phyloP scores from a whole-genome alignment of 2,113 vertebrate species.

The Vidua macroura region DNA sequence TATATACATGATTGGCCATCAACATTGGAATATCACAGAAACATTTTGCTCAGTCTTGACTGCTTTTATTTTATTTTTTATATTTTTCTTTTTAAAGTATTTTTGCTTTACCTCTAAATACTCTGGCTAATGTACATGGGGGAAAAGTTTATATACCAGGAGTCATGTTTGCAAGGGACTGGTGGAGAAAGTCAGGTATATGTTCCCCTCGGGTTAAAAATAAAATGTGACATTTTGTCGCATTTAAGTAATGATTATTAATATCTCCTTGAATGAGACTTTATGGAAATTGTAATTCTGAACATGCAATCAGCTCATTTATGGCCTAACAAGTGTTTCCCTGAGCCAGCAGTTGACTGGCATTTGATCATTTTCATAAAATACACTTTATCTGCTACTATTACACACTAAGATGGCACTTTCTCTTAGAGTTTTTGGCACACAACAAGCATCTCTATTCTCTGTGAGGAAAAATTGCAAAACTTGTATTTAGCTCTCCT shows the following conservation, averaged over 20 bases:
- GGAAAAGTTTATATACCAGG: not conserved
- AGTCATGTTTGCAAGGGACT: not conserved
- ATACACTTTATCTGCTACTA: not conserved
- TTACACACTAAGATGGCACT: not conserved
- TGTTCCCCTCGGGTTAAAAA: too few relatives aligned
- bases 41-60: not conserved
- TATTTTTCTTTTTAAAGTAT: not conserved
- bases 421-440: not conserved
- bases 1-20: not conserved
- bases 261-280: constrained; percentile 29
- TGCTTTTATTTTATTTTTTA: not conserved
- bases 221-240: not conserved
- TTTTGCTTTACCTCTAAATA: not conserved
- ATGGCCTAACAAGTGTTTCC: constrained; percentile 1
- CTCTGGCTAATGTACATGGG: not conserved
- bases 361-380: not conserved
- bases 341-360: not conserved
- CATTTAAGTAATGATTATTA: constrained; percentile 30
- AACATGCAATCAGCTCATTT: constrained; percentile 38
- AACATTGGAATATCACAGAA: not conserved
- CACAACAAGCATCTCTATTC: not conserved
- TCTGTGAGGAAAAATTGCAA: not conserved
- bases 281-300: constrained; percentile 34
- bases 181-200: not conserved
- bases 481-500: not conserved